Evolutionary conservation across 2,113 vertebrate species (phyloP), one percentile per base, ranked within the genome.

Genomic region (Gymnocephalus cernua): DNA sequence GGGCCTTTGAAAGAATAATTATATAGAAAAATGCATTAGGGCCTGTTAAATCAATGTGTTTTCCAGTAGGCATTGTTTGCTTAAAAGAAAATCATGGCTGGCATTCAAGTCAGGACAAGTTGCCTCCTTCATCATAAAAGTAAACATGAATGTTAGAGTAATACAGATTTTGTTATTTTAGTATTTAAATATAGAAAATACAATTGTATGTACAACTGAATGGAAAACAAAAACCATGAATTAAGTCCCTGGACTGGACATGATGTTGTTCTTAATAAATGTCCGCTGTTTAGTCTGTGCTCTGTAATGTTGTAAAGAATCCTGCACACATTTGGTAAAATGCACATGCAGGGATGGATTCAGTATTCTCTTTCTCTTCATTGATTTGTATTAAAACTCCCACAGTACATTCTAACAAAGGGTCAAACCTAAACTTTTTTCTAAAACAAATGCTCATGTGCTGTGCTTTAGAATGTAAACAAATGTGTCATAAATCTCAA

Each of bases 161-260:
- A 19, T 6, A 32, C 25, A 19, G 0, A 41, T 25, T 63, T 58
- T 15, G 27, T 50, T 73, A 4, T 29, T 51, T 51, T 8, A 1
- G 18, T 32, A 29, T 53, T 74, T 53, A 81, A 67, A 67, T 45
- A 51, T 8, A 66, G 21, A 44, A 65, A 54, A 62, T 9, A 29
- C 0, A 64, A 25, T 2, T 51, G 6, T 69, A 41, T 41, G 38
- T 41, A 41, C 4, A 13, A 13, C 27, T 41, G 9, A 4, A 74
- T 68, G 7, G 25, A 53, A 62, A 59, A 16, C 45, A 4, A 38
- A 19, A 53, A 19, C 1, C 1, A 54, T 1, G 19, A 16, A 7
- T 12, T 6, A 51, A 15, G 11, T 21, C 56, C 19, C 13, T 29
- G 44, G n/a, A 45, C 35, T 51, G 6, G 27, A 50, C 21, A 57